Evolutionary conservation across 30 jellyfish, hydroid and myxozoan genomes (phyloP), one percentile per base, ranked within the genome.

Genomic region (Phacellophora camtschatica): DNA sequence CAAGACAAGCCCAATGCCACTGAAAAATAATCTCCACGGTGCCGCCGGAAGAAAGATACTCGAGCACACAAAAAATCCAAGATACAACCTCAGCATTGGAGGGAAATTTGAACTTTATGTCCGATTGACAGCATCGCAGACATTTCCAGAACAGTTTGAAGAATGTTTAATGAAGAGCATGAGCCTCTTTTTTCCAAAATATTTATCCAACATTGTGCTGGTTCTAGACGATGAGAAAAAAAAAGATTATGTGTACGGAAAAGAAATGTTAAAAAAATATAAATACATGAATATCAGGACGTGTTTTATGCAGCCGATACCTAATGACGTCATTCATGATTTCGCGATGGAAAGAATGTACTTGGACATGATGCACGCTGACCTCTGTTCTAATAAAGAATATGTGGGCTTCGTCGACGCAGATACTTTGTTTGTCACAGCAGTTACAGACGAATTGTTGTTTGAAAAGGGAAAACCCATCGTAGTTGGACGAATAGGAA

Each of bases 381-480:
- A 76, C 12, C 0, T n/a, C 9, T 76, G 79, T 19, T 56, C 58
- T 3, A 15, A 35, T 7, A 45, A 10, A 20, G 81, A 45, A 13
- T 76, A 55, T 35, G 89, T 76, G 6, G 89, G 89, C 22, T 76
- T 55, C 31, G 32, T 76, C 13, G 82, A 76, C 25, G 58, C 51
- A 18, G 89, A 76, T 31, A 76, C 89, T 12, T 23, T 76, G 1
- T 76, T 76, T 36, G 69, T 57, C 0, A 55, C 89, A 4, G 67
- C 69, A 0, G 89, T 57, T 56, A 76, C 89, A 0, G 56, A 37
- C 33, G 89, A 59, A 12, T 5, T 56, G 66, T 55, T 76, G 25
- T 76, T 76, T 23, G 79, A 76, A 24, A 23, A 59, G 35, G 89
- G 54, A n/a, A 76, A 76, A 25, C 89, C 89, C 16, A 33, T 76